Conservation (phyloP, 2,113 vertebrate species). For the Colossoma macropomum region DNA sequence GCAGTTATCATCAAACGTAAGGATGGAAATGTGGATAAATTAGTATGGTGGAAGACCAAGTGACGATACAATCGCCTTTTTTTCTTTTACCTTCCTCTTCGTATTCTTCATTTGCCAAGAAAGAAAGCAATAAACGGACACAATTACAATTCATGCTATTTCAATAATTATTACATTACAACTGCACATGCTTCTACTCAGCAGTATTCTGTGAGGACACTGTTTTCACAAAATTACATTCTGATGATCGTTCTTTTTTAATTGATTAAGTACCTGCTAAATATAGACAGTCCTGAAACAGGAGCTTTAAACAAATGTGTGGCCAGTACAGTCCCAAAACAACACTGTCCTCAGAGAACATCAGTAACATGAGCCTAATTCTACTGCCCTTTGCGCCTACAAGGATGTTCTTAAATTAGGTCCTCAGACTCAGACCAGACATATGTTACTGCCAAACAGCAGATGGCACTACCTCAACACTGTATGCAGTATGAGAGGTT, state of each 20-base stretch:
- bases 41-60: slow-evolving; percentile 64
- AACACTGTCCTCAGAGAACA: slow-evolving; percentile 32
- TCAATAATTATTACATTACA: neutral
- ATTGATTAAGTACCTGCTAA: too few species aligned
- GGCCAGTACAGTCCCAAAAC: slow-evolving; percentile 8
- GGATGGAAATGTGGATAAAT: slow-evolving; percentile 65
- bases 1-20: slow-evolving; percentile 69
- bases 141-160: slow-evolving; percentile 43
- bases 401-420: slow-evolving; percentile 20
- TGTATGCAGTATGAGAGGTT: neutral
- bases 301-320: neutral
- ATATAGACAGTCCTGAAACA: neutral
- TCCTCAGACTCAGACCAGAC: neutral
- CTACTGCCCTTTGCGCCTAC: slow-evolving; percentile 22
- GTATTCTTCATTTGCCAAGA: slow-evolving; percentile 80
- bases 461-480: slow-evolving; percentile 31
- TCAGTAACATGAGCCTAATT: slow-evolving; percentile 30
- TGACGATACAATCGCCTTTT: slow-evolving; percentile 50
- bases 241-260: too few species aligned
- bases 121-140: slow-evolving; percentile 49
- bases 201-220: slow-evolving; percentile 8
- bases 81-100: slow-evolving; percentile 89
- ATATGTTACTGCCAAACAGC: slow-evolving; percentile 3
- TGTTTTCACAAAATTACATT: neutral
- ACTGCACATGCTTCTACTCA: slow-evolving; percentile 26